phyloP scores from a whole-genome alignment of 2,113 vertebrate species.

The Illadopsis cleaveri region DNA sequence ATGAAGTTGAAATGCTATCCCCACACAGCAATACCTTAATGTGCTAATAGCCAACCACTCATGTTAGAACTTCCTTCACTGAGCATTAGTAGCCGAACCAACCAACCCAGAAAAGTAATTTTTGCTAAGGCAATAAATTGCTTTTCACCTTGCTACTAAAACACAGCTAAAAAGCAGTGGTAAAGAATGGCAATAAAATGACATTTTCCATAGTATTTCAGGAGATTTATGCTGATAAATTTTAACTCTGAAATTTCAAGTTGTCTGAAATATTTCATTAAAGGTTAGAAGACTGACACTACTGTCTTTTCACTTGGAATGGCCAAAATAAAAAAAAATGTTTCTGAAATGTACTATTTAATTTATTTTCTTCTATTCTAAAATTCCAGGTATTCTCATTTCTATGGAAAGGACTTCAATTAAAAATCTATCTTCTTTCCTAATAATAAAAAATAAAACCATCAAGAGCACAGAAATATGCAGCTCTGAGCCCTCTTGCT shows the following conservation, averaged over 20 bases:
- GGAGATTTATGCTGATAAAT: background rate
- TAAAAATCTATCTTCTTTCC: background rate
- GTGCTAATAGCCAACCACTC: background rate
- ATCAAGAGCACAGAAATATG: background rate
- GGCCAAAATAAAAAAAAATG: background rate
- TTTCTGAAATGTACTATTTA: background rate
- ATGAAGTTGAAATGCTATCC: background rate
- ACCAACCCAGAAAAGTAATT: background rate
- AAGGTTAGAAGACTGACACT: background rate
- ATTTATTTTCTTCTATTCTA: background rate
- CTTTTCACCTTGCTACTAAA: background rate
- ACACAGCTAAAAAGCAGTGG: background rate
- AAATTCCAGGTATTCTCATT: background rate
- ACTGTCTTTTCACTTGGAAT: background rate
- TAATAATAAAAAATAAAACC: background rate
- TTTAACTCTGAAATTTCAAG: background rate
- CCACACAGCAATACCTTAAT: background rate
- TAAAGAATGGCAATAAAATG: background rate
- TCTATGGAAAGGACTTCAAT: background rate
- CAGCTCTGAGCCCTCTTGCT: background rate
- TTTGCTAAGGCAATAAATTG: background rate
- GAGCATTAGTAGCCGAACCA: background rate
- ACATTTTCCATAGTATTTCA: background rate
- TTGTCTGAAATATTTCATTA: background rate
- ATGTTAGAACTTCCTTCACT: background rate